Evolutionary conservation across 53 echinoderm and acorn worm species (phyloP).

Genomic region (Henricia sp.): DNA sequence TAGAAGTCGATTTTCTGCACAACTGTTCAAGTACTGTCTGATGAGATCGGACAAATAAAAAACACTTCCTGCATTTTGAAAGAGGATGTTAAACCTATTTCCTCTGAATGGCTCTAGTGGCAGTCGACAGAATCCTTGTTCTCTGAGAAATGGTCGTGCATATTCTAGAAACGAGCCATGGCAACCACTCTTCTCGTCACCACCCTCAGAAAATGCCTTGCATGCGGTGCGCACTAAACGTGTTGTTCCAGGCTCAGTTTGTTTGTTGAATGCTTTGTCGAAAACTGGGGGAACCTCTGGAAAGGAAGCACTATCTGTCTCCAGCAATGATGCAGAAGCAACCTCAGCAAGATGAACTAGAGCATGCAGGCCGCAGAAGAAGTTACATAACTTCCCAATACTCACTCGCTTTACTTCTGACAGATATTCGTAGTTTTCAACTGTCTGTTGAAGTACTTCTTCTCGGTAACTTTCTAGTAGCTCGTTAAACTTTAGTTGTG

Average conservation of each 20-base stretch:
- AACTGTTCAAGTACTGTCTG: slow-evolving; percentile 19
- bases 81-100: slow-evolving; percentile 60
- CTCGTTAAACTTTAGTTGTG: slow-evolving; percentile 66
- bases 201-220: slow-evolving; percentile 55
- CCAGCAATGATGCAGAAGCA: slow-evolving; percentile 49
- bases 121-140: slow-evolving; percentile 34
- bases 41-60: slow-evolving; percentile 42
- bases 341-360: slow-evolving; percentile 68
- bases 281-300: slow-evolving; percentile 30
- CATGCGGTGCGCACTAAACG: slow-evolving; percentile 48
- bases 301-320: slow-evolving; percentile 52
- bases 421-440: slow-evolving; percentile 57
- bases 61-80: slow-evolving; percentile 47
- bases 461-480: slow-evolving; percentile 58
- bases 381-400: slow-evolving; percentile 62
- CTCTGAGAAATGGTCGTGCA: slow-evolving; percentile 27
- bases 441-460: slow-evolving; percentile 51
- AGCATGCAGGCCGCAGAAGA: slow-evolving; percentile 74
- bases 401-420: slow-evolving; percentile 45
- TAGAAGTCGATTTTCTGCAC: slow-evolving; percentile 43
- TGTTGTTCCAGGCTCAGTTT: slow-evolving; percentile 57
- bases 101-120: slow-evolving; percentile 61
- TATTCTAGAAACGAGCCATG: slow-evolving; percentile 46
- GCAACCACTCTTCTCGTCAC: slow-evolving; percentile 64
- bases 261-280: slow-evolving; percentile 52